Evolutionary conservation across 2,113 vertebrate genomes (phyloP).

Genomic region (Pelecanus crispus): DNA sequence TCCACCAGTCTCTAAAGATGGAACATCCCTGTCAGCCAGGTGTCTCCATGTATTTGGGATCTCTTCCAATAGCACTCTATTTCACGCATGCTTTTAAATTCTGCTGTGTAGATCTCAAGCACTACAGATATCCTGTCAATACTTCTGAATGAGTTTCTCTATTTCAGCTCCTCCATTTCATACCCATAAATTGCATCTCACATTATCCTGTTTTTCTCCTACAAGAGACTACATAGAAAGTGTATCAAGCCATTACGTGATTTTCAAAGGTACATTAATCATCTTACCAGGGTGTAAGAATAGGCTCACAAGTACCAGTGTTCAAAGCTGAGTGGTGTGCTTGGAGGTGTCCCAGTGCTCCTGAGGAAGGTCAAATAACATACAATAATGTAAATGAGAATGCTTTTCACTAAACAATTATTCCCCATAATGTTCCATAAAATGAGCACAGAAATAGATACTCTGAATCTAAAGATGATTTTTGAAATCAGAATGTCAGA

Average conservation of each 20-base stretch:
- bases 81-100: neutral
- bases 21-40: neutral
- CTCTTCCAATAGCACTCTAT: neutral
- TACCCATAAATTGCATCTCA: neutral
- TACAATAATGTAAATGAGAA: neutral
- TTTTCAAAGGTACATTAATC: slow-evolving; percentile 24
- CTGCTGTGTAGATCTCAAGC: neutral
- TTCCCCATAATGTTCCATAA: neutral
- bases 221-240: neutral
- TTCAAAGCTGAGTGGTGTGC: neutral
- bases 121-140: neutral
- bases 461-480: neutral
- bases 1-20: neutral
- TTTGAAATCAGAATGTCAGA: neutral
- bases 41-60: neutral
- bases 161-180: neutral
- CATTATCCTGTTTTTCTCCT: neutral
- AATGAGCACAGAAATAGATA: neutral
- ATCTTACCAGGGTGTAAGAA: neutral
- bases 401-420: neutral
- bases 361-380: neutral
- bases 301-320: neutral
- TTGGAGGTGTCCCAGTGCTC: neutral
- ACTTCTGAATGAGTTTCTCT: neutral
- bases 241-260: neutral